A percentile compares a stretch with the other conserved stretches of the same genome.
Evolutionary conservation across 2,113 vertebrate species (phyloP).

Genomic region (Petaurus breviceps): DNA sequence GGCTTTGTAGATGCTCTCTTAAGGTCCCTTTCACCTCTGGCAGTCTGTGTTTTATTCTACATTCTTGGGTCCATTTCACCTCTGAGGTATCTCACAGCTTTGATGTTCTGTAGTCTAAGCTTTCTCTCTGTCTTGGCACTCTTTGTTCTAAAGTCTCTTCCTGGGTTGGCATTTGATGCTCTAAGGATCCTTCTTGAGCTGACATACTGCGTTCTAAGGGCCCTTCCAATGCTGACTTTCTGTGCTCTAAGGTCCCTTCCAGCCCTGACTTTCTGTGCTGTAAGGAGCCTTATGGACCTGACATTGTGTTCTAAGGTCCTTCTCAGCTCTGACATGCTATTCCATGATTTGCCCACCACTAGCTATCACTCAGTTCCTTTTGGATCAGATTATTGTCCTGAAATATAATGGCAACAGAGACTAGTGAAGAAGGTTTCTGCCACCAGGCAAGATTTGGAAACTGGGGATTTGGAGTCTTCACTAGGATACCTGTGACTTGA

Average conservation of each 20-base stretch:
- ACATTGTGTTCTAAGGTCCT: not conserved
- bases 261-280: no score
- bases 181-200: no score
- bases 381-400: not conserved
- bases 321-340: not conserved
- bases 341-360: not conserved
- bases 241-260: not conserved
- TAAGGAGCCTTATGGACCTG: no score
- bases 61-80: not conserved
- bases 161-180: no score
- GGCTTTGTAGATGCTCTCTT: not conserved
- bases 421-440: not conserved
- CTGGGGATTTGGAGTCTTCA: not conserved
- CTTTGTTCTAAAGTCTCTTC: no score
- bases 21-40: not conserved
- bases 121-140: not conserved
- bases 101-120: not conserved
- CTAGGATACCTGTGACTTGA: not conserved
- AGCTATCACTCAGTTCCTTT: not conserved
- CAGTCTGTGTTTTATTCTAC: not conserved
- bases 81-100: not conserved
- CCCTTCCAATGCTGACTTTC: no score
- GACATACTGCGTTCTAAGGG: no score
- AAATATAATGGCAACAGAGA: not conserved
- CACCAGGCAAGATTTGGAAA: not conserved